These are phyloP conservation scores for Plutomurus gul DNA, from an alignment of 1,140 invertebrate species.

Conservation along the genomic window DNA sequence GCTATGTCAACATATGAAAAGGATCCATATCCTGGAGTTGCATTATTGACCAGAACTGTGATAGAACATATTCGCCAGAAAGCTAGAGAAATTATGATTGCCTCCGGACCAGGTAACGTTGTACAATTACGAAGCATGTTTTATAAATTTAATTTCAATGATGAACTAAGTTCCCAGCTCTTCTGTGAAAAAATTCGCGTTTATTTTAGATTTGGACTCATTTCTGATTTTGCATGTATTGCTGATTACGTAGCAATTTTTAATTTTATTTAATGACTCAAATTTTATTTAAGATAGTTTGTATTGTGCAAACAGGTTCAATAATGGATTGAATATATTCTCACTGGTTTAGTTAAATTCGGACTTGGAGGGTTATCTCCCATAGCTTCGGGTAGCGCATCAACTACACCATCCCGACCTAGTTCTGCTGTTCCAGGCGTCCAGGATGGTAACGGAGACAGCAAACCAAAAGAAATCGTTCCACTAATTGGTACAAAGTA, in stretches of 20 bases:
- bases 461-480: conserved; percentile 41
- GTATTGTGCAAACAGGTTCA: too few relatives aligned
- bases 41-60: conserved; percentile 74
- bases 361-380: neutral
- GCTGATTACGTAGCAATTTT: too few relatives aligned
- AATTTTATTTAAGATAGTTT: too few relatives aligned
- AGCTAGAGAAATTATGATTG: conserved; percentile 59
- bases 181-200: too few relatives aligned
- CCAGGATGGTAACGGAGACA: neutral
- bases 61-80: conserved; percentile 77
- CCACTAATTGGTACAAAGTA: conserved; percentile 53
- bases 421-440: conserved; percentile 26
- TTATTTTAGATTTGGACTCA: too few relatives aligned
- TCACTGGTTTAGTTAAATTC: neutral
- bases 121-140: too few relatives aligned
- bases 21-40: conserved; percentile 83
- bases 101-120: neutral
- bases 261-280: too few relatives aligned
- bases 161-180: too few relatives aligned
- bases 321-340: neutral
- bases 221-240: too few relatives aligned
- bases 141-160: too few relatives aligned
- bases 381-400: neutral
- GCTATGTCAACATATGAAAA: conserved; percentile 73
- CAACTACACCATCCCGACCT: neutral